These are phyloP conservation scores for Pachyuromys duprasi DNA, from an alignment of 2,797 vertebrate genomes.

Conservation along the genomic window DNA sequence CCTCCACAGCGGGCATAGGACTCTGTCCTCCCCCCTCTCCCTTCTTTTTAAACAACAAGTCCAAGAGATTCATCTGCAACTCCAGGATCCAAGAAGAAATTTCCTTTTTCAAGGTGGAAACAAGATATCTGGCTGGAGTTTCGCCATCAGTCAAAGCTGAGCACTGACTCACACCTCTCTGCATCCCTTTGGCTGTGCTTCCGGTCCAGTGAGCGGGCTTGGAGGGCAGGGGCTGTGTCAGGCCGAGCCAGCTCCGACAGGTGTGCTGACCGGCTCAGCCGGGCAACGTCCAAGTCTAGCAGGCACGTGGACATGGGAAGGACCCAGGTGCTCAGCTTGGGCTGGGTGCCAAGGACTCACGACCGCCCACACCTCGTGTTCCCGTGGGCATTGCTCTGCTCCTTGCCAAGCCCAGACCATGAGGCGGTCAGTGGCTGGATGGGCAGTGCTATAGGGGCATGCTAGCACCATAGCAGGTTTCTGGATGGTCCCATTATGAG, in stretches of 20 bases:
- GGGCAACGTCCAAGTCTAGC: neutral
- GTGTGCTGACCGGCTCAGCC: neutral
- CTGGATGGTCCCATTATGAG: neutral
- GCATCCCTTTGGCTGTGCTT: neutral
- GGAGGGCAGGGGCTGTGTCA: neutral
- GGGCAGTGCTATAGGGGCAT: neutral
- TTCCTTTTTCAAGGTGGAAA: constrained; percentile 36
- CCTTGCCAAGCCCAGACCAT: neutral
- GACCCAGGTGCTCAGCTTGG: neutral
- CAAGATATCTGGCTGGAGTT: neutral
- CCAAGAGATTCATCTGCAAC: neutral
- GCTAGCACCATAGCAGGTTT: neutral
- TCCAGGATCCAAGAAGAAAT: neutral
- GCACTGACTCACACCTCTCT: neutral
- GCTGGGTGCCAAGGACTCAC: neutral
- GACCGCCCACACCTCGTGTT: neutral
- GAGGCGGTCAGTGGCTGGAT: neutral
- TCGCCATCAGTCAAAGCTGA: neutral
- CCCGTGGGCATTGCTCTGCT: neutral
- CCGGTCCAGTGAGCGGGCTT: neutral
- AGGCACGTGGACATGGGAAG: neutral
- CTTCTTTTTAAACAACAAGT: neutral
- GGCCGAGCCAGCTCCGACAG: neutral
- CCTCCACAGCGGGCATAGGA: too few relatives aligned
- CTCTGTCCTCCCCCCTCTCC: neutral